Percentiles rank a stretch among this genome's conserved stretches.
phyloP scores from a whole-genome alignment of 2,113 vertebrate genomes.

The Phocoena sinus region DNA sequence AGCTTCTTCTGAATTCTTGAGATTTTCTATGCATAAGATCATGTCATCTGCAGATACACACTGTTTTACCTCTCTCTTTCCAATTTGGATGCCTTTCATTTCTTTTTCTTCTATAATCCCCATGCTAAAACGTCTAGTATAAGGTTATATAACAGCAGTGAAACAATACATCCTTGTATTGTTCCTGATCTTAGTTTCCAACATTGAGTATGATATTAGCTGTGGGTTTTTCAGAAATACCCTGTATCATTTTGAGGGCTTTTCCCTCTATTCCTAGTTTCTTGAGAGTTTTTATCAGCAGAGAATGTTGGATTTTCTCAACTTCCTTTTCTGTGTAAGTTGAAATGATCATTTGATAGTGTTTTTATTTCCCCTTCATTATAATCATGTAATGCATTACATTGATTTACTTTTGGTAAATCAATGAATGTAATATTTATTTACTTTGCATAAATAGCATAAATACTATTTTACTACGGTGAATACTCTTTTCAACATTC shows the following conservation, averaged over 20 bases:
- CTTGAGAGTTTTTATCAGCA: neutral
- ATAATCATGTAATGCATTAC: neutral
- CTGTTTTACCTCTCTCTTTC: neutral
- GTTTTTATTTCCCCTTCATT: neutral
- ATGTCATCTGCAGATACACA: neutral
- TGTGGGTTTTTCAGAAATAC: neutral
- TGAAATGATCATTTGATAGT: neutral
- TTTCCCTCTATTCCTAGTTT: neutral
- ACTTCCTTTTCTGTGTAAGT: neutral
- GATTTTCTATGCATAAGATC: neutral
- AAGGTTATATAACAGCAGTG: neutral
- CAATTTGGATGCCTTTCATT: neutral
- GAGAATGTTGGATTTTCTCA: neutral
- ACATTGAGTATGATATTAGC: neutral
- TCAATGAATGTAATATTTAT: neutral
- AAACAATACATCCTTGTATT: neutral
- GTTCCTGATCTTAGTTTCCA: neutral
- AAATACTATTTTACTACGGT: neutral
- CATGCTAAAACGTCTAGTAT: neutral
- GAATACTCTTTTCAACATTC: neutral
- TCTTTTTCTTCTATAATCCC: neutral
- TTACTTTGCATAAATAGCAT: neutral
- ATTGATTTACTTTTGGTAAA: neutral
- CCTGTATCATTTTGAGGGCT: neutral
- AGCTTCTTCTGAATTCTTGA: neutral